Evolutionary conservation across 2,888 invertebrate species (phyloP), one percentile per base, ranked within the genome.

Genomic region (Strigamia crassipes): DNA sequence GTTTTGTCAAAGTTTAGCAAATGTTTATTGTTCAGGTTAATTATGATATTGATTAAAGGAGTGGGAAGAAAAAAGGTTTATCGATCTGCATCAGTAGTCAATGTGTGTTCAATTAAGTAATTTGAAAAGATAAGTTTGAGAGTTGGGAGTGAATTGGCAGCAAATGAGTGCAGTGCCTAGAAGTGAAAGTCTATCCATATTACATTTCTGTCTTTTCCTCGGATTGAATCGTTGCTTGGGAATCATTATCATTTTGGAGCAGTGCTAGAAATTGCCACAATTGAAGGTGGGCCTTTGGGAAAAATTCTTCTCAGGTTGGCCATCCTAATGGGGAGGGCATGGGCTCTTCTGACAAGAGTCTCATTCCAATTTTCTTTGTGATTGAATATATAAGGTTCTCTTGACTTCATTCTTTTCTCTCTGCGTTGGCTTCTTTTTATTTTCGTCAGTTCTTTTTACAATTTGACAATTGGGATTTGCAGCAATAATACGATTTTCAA

Each of bases 311-410:
- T 42, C 79, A 27, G 23, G 79, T 42, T 79, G 79, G 79, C 42
- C 79, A 41, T 79, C 41, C 79, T 79, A 79, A 79, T 79, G 41
- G 79, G 23, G 38, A 79, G 79, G 79, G 79, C 79, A 79, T 42
- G 41, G 79, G 23, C 38, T 79, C 79, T 79, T 42, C 79, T 34
- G 79, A 79, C 79, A 79, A 79, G 41, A 42, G 79, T 79, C 79
- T 79, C 79, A 79, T 79, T 38, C 79, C 79, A 79, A 79, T 79
- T 79, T 79, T 42, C 41, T 79, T 79, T 38, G 41, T 79, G 79
- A 79, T 79, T 79, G 79, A 79, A 79, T 79, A 23, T 79, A 56
- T 42, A 79, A 79, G 79, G 42, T 79, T 79, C 79, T 41, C 23
- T 79, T 41, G 79, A 42, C 79, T 79, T 42, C 79, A 34, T 79